Evolutionary conservation across 2,797 vertebrate genomes (phyloP).

Genomic region (Catharus ustulatus): DNA sequence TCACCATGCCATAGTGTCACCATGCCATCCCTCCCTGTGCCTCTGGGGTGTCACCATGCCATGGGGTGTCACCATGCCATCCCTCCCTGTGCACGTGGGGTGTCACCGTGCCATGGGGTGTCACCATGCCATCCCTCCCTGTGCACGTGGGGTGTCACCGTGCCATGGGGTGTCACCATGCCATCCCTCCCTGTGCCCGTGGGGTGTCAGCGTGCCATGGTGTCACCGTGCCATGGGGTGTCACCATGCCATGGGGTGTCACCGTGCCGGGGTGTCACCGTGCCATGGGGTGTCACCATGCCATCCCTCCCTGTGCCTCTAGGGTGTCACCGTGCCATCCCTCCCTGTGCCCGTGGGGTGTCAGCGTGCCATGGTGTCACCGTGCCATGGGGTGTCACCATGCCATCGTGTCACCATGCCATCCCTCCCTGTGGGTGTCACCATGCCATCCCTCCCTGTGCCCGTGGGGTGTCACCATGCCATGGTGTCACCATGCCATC

Average conservation of each 20-base stretch:
- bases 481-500: too few relatives aligned
- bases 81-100: too few relatives aligned
- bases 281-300: too few relatives aligned
- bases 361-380: too few relatives aligned
- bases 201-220: background rate
- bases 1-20: accelerated
- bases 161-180: background rate
- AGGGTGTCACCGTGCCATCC: background rate
- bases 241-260: background rate
- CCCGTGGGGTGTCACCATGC: background rate
- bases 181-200: too few relatives aligned
- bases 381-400: background rate
- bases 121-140: too few relatives aligned
- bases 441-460: background rate
- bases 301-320: too few relatives aligned
- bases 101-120: background rate
- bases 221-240: too few relatives aligned
- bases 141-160: background rate
- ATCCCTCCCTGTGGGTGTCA: too few relatives aligned
- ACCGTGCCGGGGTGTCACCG: accelerated
- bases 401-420: too few relatives aligned
- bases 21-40: too few relatives aligned
- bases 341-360: background rate
- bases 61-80: background rate
- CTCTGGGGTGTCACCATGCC: too few relatives aligned